Evolutionary conservation across 1,140 invertebrate genomes (phyloP).

Genomic region (Cydia strobilella): DNA sequence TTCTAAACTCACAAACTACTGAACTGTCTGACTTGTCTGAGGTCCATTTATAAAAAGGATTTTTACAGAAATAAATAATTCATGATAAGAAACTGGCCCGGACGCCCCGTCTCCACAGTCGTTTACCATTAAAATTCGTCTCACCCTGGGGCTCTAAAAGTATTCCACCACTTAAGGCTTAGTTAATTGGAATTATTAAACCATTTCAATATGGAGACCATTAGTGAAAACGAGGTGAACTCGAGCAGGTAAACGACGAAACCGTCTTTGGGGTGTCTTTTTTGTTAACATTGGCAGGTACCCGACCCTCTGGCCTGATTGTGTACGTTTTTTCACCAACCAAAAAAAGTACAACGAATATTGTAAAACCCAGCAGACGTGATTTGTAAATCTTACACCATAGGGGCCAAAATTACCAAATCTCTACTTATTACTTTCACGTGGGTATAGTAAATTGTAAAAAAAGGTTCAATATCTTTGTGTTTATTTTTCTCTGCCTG

Average conservation of each 20-base stretch:
- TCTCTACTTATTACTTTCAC: slow-evolving; percentile 23
- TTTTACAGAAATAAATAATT: slow-evolving; percentile 67
- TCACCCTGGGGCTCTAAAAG: slow-evolving; percentile 56
- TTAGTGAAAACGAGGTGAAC: slow-evolving; percentile 61
- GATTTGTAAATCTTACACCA: slow-evolving; percentile 38
- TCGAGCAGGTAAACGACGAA: slow-evolving; percentile 68
- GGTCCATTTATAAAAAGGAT: slow-evolving; percentile 42
- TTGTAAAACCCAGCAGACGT: slow-evolving; percentile 29
- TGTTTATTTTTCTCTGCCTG: slow-evolving; percentile 23
- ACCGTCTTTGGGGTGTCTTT: slow-evolving; percentile 58
- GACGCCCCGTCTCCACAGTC: slow-evolving; percentile 47
- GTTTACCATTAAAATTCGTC: slow-evolving; percentile 65
- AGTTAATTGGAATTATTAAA: slow-evolving; percentile 73
- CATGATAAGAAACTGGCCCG: slow-evolving; percentile 49
- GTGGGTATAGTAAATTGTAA: slow-evolving; percentile 12
- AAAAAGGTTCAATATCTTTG: slow-evolving; percentile 21
- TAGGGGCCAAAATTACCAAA: slow-evolving; percentile 33
- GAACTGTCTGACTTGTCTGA: slow-evolving; percentile 42
- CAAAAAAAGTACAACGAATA: slow-evolving; percentile 39
- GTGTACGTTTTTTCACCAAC: slow-evolving; percentile 54
- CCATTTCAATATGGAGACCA: slow-evolving; percentile 59
- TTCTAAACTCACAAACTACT: slow-evolving; percentile 46
- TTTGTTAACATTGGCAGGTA: slow-evolving; percentile 70
- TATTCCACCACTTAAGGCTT: slow-evolving; percentile 53
- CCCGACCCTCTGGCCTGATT: slow-evolving; percentile 56